Base-by-base conservation (phyloP, 2,113 vertebrate species). In the Myrmecobius fasciatus region DNA sequence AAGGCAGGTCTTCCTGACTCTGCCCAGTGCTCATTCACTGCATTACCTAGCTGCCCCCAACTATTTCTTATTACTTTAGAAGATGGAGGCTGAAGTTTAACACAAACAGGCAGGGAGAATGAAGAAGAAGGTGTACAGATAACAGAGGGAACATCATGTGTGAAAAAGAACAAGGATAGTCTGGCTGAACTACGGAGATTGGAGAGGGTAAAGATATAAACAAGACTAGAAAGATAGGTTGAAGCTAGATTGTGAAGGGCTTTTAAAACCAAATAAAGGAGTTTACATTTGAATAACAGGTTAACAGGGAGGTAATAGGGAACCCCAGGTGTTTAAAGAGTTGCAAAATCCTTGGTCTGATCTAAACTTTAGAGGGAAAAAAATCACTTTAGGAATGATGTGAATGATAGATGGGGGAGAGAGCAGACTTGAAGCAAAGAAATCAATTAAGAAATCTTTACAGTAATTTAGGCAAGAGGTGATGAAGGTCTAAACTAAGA, bases 181-280 rank as follows among this genome's bases (percentile, higher is more conserved):
- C 53, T n/a, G 90, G 25, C 75, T 51, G 43, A 46, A 94, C 60
- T 92, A 92, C 89, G 90, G 25, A 92, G 90, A 20, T 89, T 88
- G 24, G 31, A 91, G 36, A 89, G 17, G 89, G 25, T 25, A 89
- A 48, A 53, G 25, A 56, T 49, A 91, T 9, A 17, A 43, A 48
- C n/a, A n/a, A 90, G 90, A 52, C 75, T 48, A 47, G 90, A 94
- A 43, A 25, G 46, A 93, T 53, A 93, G 54, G 51, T 25, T 94
- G 94, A 60, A 28, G 28, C 48, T 53, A 83, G 54, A 28, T 31
- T 22, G 10, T 88, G 60, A 60, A 91, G 53, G 52, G 67, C n/a
- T 60, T 53, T 91, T 47, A 93, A 43, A 26, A 53, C 56, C 22
- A 56, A 26, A 17, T 31, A 90, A 89, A 92, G 90, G 91, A 52